A percentile compares a stretch with the other conserved stretches of the same genome.
Evolutionary conservation across 2,888 invertebrate genomes (phyloP).

Genomic region (Tetragnatha montana): DNA sequence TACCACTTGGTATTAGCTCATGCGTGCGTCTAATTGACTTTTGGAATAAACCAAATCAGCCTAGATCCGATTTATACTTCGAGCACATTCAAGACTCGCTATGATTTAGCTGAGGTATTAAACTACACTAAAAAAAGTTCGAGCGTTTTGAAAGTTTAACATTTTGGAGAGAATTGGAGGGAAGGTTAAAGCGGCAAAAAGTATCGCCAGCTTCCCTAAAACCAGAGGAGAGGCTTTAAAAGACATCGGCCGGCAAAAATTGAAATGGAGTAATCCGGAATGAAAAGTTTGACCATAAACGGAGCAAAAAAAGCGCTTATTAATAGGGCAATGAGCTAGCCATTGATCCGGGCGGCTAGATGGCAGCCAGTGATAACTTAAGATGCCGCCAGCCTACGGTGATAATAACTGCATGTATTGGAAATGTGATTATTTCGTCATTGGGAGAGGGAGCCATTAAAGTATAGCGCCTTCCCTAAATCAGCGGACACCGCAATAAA

Average conservation of each 20-base stretch:
- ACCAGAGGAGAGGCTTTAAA: no score
- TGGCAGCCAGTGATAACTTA: constrained; percentile 61
- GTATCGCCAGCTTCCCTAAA: no score
- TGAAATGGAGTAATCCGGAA: neutral
- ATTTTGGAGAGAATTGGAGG: no score
- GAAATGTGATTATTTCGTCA: constrained; percentile 68
- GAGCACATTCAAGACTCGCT: no score
- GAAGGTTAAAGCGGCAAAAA: no score
- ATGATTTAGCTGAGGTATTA: no score
- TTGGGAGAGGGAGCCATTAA: constrained; percentile 59
- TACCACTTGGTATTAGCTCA: no score
- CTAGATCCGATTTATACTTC: no score
- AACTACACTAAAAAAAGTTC: no score
- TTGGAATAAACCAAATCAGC: no score
- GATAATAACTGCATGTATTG: constrained; percentile 67
- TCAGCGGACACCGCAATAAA: constrained; percentile 65
- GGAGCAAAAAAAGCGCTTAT: constrained; percentile 33
- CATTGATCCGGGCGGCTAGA: constrained; percentile 59
- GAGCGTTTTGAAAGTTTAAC: no score
- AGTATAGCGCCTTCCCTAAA: constrained; percentile 64
- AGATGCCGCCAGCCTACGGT: constrained; percentile 56
- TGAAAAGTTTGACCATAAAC: constrained; percentile 30
- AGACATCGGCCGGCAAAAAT: neutral
- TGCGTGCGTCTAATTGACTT: no score
- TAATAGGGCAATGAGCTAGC: constrained; percentile 62